Evolutionary conservation across 2,888 invertebrate genomes (phyloP), one percentile per base, ranked within the genome.

Genomic region (Griposia aprilina): DNA sequence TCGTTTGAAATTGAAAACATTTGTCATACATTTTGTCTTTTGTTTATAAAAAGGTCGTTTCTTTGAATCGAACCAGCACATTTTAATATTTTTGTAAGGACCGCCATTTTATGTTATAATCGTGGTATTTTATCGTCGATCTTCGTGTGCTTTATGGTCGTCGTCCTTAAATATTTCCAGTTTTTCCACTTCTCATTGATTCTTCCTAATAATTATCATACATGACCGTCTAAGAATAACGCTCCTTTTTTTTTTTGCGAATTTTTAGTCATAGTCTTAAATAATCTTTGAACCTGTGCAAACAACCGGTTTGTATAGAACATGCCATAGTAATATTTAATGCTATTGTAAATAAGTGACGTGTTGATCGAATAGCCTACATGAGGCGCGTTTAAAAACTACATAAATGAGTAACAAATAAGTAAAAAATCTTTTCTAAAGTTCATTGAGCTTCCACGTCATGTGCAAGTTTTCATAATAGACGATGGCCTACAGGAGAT

Each of bases 131-230:
- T 20, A 62, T 52, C 15, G 2, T 50, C 55, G 17, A 30, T 55
- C 6, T 48, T 48, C 55, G 52, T 48, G 41, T 30, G 15, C 5
- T 17, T 36, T 17, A 6, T 55, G 11, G 10, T 17, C 13, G 48
- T 55, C 0, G 30, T 60, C 74, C 71, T 83, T 83, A 71, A 72
- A 65, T 55, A 63, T 60, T 60, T 71, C 62, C 52, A 36, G 62
- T 13, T 72, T 72, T 79, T 71, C 59, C 41, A 60, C 55, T 36
- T 59, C 7, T 59, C 15, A 70, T 78, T 52, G 26, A 59, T 41
- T 26, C 59, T 45, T 75, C 71, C 48, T 80, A 57, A 15, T 50
- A 72, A n/a, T 79, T 74, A 59, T 71, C 50, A 45, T 50, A 63
- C 41, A 79, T 66, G 59, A 20, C 20, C 20, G 63, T 65, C 59